Base-by-base conservation (phyloP, 2,797 vertebrate species). In the Picus viridis region DNA sequence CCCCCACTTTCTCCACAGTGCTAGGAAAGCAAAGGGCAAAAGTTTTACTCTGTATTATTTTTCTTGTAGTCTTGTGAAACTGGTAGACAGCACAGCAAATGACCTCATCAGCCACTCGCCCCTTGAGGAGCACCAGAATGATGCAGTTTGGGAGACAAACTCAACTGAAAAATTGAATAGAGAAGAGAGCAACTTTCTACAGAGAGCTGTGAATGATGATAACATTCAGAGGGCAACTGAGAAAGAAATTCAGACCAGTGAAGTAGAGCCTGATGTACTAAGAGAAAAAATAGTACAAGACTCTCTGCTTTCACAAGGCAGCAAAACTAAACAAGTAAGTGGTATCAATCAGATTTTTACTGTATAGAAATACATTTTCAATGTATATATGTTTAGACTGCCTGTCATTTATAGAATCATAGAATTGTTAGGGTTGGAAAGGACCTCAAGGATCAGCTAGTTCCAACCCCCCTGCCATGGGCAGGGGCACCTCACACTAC, bases 241-340 rank as follows among this genome's bases (percentile, higher is more conserved):
- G 87, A 34, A 58, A 32, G 91, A 97, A 65, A 93, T 92, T 74
- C 80, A 90, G 18, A 75, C 70, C 57, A 72, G 85, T 93, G 96
- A 97, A 95, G 77, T 80, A 41, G 95, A 95, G 54, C 92, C 92
- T 83, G 91, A 89, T 65, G 27, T 71, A 43, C 73, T 91, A 63
- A 95, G 61, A 83, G 95, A 95, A 93, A 70, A 96, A 71, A 41
- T 24, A 45, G 64, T 49, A 51, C 47, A 89, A 89, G 93, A 89
- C 53, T 57, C 90, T 88, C 56, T 83, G 49, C 29, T 94, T 63
- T 78, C 92, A 76, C 83, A 88, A 63, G 92, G 88, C 30, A 90
- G 47, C 81, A 95, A 94, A 94, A 59, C 69, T 57, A 91, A 86
- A 70, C 92, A 96, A 72, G 98, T 98, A 97, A 97, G 96, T 94